A percentile compares a stretch with the other conserved stretches of the same genome.
Conservation (phyloP, 2,113 vertebrate genomes). For the Cyanoliseus patagonus region DNA sequence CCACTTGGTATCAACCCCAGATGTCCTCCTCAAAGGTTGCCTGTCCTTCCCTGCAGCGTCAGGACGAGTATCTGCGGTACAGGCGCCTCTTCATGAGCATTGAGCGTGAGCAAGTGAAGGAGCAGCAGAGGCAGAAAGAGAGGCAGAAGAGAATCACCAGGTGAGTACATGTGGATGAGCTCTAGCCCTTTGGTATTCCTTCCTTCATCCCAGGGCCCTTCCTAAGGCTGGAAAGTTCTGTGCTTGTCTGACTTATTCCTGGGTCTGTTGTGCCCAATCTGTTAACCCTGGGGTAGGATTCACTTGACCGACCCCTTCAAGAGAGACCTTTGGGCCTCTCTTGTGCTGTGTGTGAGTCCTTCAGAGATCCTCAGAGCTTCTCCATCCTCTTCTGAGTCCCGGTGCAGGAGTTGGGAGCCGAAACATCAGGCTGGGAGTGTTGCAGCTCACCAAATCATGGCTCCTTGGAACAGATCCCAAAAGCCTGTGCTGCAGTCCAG, state of each 20-base stretch:
- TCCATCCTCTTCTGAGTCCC: rapidly evolving
- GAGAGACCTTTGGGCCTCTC: not conserved
- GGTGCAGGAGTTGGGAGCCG: not conserved
- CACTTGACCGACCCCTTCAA: rapidly evolving
- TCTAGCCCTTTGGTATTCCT: not conserved
- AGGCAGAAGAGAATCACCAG: constrained; percentile 77
- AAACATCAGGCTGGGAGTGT: not conserved
- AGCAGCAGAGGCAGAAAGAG: constrained; percentile 78
- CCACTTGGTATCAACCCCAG: rapidly evolving
- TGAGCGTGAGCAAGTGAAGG: constrained; percentile 85
- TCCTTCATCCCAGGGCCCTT: not conserved
- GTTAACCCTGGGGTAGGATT: not conserved
- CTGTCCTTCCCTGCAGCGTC: constrained; percentile 68
- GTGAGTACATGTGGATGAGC: not conserved
- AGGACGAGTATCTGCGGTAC: constrained; percentile 80
- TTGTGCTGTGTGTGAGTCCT: not conserved
- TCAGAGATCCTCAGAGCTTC: not conserved
- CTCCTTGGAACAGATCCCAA: not conserved
- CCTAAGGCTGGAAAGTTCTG: not conserved
- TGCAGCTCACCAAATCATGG: rapidly evolving
- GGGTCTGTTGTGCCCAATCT: not conserved
- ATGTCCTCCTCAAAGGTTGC: not conserved
- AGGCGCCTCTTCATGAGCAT: constrained; percentile 84
- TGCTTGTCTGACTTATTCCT: not conserved
- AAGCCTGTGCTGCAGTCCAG: rapidly evolving